A percentile compares a stretch with the other conserved stretches of the same genome.
These are phyloP conservation scores for Danaus plexippus DNA, from an alignment of 1,140 invertebrate genomes.

Conservation along the genomic window DNA sequence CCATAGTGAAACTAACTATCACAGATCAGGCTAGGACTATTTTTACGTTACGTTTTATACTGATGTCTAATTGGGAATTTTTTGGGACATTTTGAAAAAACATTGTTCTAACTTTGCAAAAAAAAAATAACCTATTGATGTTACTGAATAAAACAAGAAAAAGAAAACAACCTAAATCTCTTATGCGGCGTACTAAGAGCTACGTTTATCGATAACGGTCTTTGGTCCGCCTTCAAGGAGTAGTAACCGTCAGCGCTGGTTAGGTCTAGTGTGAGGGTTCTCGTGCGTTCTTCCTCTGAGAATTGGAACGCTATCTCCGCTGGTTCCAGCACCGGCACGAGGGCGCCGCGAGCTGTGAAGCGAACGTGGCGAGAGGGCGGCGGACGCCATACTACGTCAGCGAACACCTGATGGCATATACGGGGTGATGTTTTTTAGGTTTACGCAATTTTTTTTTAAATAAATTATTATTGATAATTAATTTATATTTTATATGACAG, in stretches of 20 bases:
- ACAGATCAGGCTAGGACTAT: too few species aligned
- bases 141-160: too few species aligned
- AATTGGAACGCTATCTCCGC: constrained; percentile 37
- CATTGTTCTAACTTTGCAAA: too few species aligned
- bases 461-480: too few species aligned
- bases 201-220: constrained; percentile 34
- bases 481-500: too few species aligned
- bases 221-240: constrained; percentile 54
- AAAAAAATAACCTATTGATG: too few species aligned
- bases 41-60: too few species aligned
- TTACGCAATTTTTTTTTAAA: too few species aligned
- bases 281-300: constrained; percentile 30
- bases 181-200: constrained; percentile 50
- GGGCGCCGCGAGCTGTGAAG: constrained; percentile 48
- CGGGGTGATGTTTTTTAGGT: too few species aligned
- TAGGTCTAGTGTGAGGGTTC: constrained; percentile 40
- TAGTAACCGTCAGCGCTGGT: constrained; percentile 40
- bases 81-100: too few species aligned
- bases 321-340: constrained; percentile 43
- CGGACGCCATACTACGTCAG: constrained; percentile 70
- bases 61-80: too few species aligned
- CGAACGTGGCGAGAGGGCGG: constrained; percentile 64
- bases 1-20: too few species aligned
- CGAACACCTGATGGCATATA: constrained; percentile 42
- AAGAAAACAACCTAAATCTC: constrained; percentile 45